These are phyloP conservation scores for Arctocebus calabarensis DNA, from an alignment of 2,797 vertebrate genomes.

Conservation along the genomic window DNA sequence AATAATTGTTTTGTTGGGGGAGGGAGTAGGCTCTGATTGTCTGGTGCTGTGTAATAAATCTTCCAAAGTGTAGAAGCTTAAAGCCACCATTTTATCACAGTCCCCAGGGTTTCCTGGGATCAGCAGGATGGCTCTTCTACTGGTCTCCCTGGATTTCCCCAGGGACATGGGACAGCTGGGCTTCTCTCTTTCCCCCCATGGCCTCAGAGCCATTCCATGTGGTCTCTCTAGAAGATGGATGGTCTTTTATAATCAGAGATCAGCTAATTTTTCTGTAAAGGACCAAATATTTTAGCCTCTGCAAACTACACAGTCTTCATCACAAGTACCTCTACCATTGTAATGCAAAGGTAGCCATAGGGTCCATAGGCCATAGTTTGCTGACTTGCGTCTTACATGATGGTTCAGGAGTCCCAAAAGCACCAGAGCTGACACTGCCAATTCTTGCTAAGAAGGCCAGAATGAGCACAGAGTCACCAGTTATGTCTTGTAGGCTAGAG, in stretches of 20 bases:
- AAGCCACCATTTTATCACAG: not conserved
- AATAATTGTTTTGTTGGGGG: not conserved
- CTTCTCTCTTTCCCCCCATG: not conserved
- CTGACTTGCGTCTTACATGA: not conserved
- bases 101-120: not conserved
- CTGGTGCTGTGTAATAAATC: not conserved
- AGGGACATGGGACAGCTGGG: too few relatives aligned
- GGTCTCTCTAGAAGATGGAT: not conserved
- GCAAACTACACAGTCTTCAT: not conserved
- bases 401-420: not conserved
- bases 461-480: not conserved
- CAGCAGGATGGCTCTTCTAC: rapidly evolving
- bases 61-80: not conserved
- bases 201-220: not conserved
- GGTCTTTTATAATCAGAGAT: not conserved
- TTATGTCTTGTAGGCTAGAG: not conserved
- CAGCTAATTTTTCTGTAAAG: not conserved
- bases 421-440: not conserved
- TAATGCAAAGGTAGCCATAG: not conserved
- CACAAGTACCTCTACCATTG: too few relatives aligned
- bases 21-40: not conserved
- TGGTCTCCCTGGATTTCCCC: not conserved
- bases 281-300: not conserved
- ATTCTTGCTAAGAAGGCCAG: too few relatives aligned
- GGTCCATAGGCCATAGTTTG: not conserved